These are phyloP conservation scores for Tipula vernalis DNA, from an alignment of 2,888 invertebrate species.

Conservation along the genomic window DNA sequence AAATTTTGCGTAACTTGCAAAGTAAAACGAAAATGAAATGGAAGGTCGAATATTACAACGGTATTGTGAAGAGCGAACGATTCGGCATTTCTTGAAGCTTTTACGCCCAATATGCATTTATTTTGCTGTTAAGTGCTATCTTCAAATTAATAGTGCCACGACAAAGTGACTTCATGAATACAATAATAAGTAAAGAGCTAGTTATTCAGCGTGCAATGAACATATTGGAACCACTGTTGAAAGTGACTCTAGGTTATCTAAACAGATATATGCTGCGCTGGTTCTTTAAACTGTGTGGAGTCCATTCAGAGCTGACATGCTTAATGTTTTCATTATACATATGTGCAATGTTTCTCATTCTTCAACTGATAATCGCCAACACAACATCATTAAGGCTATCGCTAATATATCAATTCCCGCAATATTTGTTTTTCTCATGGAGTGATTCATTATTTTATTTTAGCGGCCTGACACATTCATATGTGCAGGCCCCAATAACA, in stretches of 20 bases:
- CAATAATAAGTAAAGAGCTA: neutral
- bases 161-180: neutral
- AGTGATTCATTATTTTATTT: neutral
- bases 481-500: neutral
- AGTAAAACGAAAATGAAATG: neutral
- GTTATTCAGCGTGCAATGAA: neutral
- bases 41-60: neutral
- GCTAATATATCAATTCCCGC: neutral
- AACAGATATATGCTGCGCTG: neutral
- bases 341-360: neutral
- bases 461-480: neutral
- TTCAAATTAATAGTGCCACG: neutral
- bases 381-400: neutral
- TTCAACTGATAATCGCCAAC: neutral
- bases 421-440: neutral
- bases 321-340: neutral
- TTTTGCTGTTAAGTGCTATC: neutral
- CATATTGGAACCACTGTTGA: neutral
- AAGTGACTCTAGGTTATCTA: neutral
- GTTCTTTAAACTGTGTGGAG: neutral
- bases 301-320: neutral
- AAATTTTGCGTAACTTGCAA: neutral
- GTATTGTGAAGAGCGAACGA: neutral
- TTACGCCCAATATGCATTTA: neutral
- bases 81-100: neutral